Evolutionary conservation across 2,113 vertebrate genomes (phyloP).

Genomic region (Strix uralensis): DNA sequence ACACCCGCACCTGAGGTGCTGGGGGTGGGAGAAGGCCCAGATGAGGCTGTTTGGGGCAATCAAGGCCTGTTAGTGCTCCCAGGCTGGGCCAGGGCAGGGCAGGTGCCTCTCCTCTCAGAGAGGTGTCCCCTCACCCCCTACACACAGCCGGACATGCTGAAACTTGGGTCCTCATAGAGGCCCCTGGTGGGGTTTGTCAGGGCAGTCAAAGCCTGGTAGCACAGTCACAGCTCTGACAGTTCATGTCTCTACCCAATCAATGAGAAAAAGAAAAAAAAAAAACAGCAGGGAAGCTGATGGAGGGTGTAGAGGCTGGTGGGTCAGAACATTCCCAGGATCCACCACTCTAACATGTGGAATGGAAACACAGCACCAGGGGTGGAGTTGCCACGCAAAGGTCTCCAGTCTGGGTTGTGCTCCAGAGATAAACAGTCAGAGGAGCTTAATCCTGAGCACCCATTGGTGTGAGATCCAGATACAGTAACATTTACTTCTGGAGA

Average conservation of each 20-base stretch:
- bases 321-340: rapidly evolving
- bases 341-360: background rate
- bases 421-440: background rate
- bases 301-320: background rate
- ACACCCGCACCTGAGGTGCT: background rate
- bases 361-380: background rate
- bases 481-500: rapidly evolving
- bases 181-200: rapidly evolving
- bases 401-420: background rate
- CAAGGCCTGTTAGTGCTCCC: background rate
- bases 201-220: background rate
- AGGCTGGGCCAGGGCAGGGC: background rate
- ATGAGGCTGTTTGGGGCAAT: background rate
- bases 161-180: rapidly evolving
- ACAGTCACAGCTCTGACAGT: background rate
- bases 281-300: background rate
- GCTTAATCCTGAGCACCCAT: background rate
- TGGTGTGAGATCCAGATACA: background rate
- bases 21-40: background rate
- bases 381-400: background rate
- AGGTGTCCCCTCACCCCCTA: background rate
- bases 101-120: rapidly evolving
- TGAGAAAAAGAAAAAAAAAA: background rate
- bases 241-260: background rate
- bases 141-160: rapidly evolving